A percentile compares a stretch with the other conserved stretches of the same genome.
phyloP scores from a whole-genome alignment of 2,113 vertebrate genomes.

The Phalacrocorax carbo region DNA sequence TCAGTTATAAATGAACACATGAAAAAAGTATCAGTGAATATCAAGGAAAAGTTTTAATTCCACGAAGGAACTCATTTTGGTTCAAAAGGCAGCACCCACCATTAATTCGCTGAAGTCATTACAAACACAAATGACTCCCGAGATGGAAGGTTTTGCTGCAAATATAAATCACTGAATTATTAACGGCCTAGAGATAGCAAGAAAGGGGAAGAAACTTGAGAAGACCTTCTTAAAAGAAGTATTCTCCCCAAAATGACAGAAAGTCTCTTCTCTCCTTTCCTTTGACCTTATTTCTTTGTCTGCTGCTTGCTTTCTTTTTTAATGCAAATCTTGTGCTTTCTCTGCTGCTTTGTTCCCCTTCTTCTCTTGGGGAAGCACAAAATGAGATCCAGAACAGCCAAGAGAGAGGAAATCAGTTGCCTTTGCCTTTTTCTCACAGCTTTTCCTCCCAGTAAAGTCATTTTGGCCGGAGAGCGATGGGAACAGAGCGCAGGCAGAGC shows the following conservation, averaged over 20 bases:
- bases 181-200: background rate
- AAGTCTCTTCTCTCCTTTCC: background rate
- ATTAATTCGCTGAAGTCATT: background rate
- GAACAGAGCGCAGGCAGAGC: background rate
- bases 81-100: background rate
- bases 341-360: background rate
- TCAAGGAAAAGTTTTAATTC: background rate
- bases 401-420: background rate
- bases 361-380: background rate
- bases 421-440: background rate
- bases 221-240: background rate
- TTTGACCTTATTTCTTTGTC: background rate
- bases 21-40: background rate
- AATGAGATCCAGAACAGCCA: background rate
- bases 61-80: accelerated
- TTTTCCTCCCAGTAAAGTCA: background rate
- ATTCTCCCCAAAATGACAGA: background rate
- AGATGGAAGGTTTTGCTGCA: background rate
- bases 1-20: background rate
- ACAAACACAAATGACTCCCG: background rate
- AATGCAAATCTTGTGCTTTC: background rate
- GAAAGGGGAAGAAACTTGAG: background rate
- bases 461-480: accelerated
- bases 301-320: background rate
- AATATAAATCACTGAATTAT: background rate